Conservation (phyloP, 2,113 vertebrate species). For the Anhinga anhinga region DNA sequence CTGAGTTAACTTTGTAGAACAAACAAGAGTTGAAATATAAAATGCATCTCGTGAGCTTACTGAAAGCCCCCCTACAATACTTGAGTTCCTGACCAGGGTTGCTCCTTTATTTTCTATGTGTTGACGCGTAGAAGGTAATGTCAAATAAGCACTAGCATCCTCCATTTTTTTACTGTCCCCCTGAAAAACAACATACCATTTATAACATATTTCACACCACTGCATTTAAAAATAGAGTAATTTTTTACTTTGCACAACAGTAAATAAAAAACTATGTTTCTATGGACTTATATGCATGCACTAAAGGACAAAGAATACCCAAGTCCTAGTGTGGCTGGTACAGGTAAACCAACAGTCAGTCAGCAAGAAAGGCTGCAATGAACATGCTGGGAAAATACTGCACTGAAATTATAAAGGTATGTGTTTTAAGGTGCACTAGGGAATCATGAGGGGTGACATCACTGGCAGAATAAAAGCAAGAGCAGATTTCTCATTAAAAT, state of each 20-base stretch:
- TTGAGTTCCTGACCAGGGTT: slow-evolving; percentile 81
- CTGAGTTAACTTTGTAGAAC: slow-evolving; percentile 98
- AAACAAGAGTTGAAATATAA: slow-evolving; percentile 91
- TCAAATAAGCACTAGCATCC: slow-evolving; percentile 86
- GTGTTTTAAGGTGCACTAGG: not conserved
- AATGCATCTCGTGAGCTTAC: slow-evolving; percentile 91
- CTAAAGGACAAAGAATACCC: not conserved
- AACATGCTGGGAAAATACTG: not conserved
- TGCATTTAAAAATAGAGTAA: not conserved
- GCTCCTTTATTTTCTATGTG: slow-evolving; percentile 79
- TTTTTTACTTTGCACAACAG: not conserved
- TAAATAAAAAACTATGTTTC: not conserved
- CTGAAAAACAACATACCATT: slow-evolving; percentile 69
- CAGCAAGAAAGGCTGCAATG: not conserved
- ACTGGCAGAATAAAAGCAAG: not conserved
- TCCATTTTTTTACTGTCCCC: slow-evolving; percentile 99
- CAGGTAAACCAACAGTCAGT: not conserved
- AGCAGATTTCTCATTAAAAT: not conserved
- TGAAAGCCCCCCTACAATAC: slow-evolving; percentile 83
- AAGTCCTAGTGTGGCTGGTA: accelerated
- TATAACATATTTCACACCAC: not conserved
- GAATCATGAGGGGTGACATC: not conserved
- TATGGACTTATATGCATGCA: not conserved
- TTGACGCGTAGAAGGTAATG: slow-evolving; percentile 81
- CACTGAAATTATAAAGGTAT: not conserved